Percentiles rank a stretch among this genome's conserved stretches.
Evolutionary conservation across 2,113 vertebrate species (phyloP).

Genomic region (Perca flavescens): DNA sequence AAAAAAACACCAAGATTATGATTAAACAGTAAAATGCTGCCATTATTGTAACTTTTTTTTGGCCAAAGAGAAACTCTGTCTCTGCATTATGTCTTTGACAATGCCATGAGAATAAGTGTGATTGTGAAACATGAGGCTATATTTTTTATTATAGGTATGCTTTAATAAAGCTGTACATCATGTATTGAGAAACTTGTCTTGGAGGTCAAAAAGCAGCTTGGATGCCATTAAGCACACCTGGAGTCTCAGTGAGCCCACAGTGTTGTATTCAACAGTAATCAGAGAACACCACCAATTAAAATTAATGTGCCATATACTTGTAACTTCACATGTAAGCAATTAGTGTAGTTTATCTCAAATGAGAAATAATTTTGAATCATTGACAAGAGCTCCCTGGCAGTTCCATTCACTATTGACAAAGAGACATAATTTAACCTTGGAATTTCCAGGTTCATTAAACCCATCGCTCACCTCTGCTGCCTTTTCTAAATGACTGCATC

Average conservation of each 20-base stretch:
- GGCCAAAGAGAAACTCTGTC: background rate
- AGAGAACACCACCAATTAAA: background rate
- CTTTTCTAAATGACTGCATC: background rate
- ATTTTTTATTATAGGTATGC: background rate
- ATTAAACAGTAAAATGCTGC: background rate
- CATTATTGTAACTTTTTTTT: background rate
- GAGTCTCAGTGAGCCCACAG: background rate
- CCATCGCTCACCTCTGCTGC: background rate
- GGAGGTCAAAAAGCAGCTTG: background rate
- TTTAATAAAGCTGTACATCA: background rate
- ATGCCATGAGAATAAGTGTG: background rate
- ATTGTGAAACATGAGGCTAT: background rate
- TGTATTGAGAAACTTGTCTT: background rate
- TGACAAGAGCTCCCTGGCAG: background rate
- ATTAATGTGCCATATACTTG: background rate
- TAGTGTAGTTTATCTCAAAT: background rate
- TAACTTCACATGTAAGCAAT: background rate
- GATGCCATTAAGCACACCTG: background rate
- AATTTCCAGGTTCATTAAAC: background rate
- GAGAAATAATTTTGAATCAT: background rate
- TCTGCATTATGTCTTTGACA: background rate
- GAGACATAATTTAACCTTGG: background rate
- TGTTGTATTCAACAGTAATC: no score
- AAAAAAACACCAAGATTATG: constrained; percentile 19
- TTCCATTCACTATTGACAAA: background rate